These are phyloP conservation scores for Agapetus fuscipes DNA, from an alignment of 2,888 invertebrate species.

Conservation along the genomic window DNA sequence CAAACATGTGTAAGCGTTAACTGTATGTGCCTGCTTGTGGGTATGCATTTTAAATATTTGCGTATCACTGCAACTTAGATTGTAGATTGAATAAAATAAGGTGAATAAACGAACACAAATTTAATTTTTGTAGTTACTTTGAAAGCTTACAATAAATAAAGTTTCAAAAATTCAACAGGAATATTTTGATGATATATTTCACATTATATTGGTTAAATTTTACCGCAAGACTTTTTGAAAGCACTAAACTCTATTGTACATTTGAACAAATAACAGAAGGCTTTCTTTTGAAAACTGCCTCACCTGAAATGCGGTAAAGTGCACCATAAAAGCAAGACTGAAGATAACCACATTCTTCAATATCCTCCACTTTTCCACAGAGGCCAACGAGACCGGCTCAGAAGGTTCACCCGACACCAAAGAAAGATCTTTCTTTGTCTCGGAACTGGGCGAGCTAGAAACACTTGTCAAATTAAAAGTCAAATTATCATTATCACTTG, in stretches of 20 bases:
- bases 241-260: background rate
- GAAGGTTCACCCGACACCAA: too few species aligned
- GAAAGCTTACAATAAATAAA: background rate
- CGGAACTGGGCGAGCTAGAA: too few species aligned
- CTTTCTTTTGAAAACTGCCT: too few species aligned
- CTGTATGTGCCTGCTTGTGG: too few species aligned
- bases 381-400: background rate
- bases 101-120: too few species aligned
- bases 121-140: background rate
- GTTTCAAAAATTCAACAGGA: background rate
- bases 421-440: too few species aligned
- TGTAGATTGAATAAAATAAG: too few species aligned
- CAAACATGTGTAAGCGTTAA: too few species aligned
- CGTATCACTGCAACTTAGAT: too few species aligned
- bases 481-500: too few species aligned
- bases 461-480: too few species aligned
- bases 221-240: background rate
- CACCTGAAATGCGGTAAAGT: slow-evolving; percentile 52
- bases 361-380: slow-evolving; percentile 32
- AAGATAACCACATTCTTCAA: slow-evolving; percentile 42
- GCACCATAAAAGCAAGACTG: slow-evolving; percentile 54
- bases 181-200: background rate
- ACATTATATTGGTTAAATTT: background rate
- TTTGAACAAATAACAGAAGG: background rate
- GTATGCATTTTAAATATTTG: too few species aligned